Conservation (phyloP, 2,797 vertebrate genomes). For the Phoxinus dragarum region DNA sequence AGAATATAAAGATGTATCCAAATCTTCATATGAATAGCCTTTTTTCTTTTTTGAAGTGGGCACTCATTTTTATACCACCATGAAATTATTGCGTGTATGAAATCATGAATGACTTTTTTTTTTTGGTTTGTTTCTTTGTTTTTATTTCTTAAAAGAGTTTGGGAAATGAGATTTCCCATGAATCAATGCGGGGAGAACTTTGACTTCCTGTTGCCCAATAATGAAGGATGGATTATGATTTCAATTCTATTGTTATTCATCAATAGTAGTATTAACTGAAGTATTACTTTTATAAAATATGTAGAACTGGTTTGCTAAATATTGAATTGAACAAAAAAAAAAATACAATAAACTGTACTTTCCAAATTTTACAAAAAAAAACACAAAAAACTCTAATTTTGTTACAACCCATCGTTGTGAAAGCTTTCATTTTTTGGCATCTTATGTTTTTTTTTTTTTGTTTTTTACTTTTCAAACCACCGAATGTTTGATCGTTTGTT, state of each 20-base stretch:
- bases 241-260: conserved; percentile 63
- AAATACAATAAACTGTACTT: conserved; percentile 57
- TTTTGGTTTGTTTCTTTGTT: conserved; percentile 48
- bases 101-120: conserved; percentile 46
- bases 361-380: conserved; percentile 67
- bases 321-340: conserved; percentile 61
- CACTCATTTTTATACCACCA: conserved; percentile 64
- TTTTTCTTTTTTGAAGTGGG: conserved; percentile 59
- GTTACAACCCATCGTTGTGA: conserved; percentile 56
- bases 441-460: conserved; percentile 59
- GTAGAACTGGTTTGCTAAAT: conserved; percentile 66
- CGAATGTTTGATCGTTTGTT: conserved; percentile 75
- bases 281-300: conserved; percentile 60
- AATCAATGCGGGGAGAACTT: conserved; percentile 1
- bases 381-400: conserved; percentile 66
- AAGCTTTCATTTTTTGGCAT: conserved; percentile 53
- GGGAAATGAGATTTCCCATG: conserved; percentile 56
- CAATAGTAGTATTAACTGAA: conserved; percentile 64
- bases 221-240: conserved; percentile 58
- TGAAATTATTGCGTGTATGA: conserved; percentile 66
- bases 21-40: conserved; percentile 73
- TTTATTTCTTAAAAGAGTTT: conserved; percentile 31
- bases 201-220: neutral
- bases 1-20: conserved; percentile 84
- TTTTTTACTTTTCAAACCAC: conserved; percentile 58